A percentile compares a stretch with the other conserved stretches of the same genome.
Conservation (phyloP, 1,140 invertebrate species). For the Drosophila saltans region DNA sequence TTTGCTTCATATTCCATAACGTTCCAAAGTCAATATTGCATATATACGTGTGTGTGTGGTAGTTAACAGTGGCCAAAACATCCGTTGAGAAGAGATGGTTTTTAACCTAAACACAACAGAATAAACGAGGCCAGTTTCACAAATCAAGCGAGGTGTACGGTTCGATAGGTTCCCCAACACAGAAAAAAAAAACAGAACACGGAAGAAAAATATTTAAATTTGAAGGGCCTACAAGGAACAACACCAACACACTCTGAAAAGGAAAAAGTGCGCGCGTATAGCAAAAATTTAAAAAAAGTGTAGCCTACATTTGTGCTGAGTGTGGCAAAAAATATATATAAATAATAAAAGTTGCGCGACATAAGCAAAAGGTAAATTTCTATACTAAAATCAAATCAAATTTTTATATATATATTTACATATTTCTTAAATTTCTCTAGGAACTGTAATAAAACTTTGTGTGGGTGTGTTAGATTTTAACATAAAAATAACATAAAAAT, state of each 20-base stretch:
- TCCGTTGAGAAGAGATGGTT: conserved; percentile 54
- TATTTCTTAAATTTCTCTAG: not conserved
- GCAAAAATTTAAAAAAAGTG: conserved; percentile 52
- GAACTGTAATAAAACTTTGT: conserved; percentile 38
- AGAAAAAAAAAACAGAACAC: not conserved
- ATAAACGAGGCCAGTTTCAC: conserved; percentile 81
- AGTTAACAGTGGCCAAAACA: conserved; percentile 67
- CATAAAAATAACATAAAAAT: conserved; percentile 76
- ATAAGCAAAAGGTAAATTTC: conserved; percentile 11
- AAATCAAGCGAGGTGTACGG: conserved; percentile 79
- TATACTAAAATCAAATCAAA: not conserved
- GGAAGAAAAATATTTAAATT: conserved; percentile 34
- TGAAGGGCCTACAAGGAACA: conserved; percentile 1
- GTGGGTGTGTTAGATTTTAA: conserved; percentile 35
- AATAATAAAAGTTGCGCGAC: not conserved
- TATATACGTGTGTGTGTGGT: conserved; percentile 21
- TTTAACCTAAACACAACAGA: conserved; percentile 60
- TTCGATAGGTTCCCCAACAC: conserved; percentile 69
- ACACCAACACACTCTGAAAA: conserved; percentile 32
- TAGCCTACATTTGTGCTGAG: conserved; percentile 50
- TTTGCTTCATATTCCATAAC: conserved; percentile 39
- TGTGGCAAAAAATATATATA: not conserved
- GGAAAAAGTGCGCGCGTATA: conserved; percentile 70
- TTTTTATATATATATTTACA: conserved; percentile 1
- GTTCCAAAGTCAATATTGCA: conserved; percentile 25